phyloP scores from a whole-genome alignment of 2,113 vertebrate genomes.

The Eretmochelys imbricata region DNA sequence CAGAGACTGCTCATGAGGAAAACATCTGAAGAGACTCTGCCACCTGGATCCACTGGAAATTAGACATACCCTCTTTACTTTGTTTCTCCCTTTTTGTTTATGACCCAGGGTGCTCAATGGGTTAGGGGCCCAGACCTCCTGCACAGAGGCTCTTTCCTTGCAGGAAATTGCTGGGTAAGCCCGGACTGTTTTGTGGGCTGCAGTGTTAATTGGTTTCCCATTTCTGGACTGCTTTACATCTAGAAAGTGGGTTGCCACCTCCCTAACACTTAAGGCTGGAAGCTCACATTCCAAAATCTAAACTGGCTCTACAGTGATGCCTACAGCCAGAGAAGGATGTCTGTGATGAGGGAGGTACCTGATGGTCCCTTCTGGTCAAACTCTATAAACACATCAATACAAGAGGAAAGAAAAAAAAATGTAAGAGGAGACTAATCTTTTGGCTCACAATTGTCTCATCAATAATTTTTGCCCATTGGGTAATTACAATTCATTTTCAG shows the following conservation, averaged over 20 bases:
- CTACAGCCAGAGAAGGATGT: background rate
- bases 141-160: background rate
- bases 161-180: background rate
- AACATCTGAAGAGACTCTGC: background rate
- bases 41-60: background rate
- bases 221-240: background rate
- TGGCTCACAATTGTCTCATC: background rate
- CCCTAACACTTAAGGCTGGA: background rate
- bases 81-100: background rate
- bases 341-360: background rate
- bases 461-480: background rate
- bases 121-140: too few species aligned
- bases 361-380: background rate
- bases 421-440: fast-evolving
- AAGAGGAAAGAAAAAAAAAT: background rate
- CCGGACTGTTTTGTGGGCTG: background rate
- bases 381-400: background rate
- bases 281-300: background rate
- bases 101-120: background rate
- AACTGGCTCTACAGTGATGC: background rate
- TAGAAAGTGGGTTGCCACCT: background rate
- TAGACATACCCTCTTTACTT: background rate
- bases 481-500: constrained; percentile 22
- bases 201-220: background rate
- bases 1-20: background rate